Evolutionary conservation across 2,888 invertebrate genomes (phyloP).

Genomic region (Eupithecia tripunctaria): DNA sequence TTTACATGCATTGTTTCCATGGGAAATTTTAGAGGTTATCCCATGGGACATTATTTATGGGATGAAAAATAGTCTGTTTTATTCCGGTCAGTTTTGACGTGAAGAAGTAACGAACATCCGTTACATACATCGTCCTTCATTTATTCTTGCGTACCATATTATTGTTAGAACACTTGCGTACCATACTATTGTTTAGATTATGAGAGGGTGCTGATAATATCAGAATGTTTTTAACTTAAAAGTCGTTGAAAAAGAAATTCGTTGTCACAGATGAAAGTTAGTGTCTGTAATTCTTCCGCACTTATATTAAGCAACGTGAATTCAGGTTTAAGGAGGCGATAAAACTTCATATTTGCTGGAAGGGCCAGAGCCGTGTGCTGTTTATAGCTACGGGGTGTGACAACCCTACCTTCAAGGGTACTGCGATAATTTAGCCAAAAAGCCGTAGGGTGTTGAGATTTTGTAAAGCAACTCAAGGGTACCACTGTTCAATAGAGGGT

Average conservation of each 20-base stretch:
- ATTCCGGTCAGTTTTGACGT: too few species aligned
- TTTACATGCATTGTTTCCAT: not conserved
- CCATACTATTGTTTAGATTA: not conserved
- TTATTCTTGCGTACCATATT: not conserved
- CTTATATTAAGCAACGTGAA: slow-evolving; percentile 2
- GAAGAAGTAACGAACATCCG: too few species aligned
- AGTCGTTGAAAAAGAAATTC: not conserved
- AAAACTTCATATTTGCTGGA: slow-evolving; percentile 39
- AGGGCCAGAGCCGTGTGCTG: slow-evolving; percentile 36
- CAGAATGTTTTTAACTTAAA: not conserved
- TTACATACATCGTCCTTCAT: not conserved
- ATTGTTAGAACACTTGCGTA: not conserved
- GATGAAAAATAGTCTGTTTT: too few species aligned
- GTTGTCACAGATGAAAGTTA: not conserved
- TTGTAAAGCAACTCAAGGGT: not conserved
- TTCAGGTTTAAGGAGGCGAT: slow-evolving; percentile 32
- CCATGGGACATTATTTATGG: too few species aligned
- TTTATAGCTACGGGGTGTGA: slow-evolving; percentile 17
- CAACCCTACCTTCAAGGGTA: slow-evolving; percentile 14
- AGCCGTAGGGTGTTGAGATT: not conserved
- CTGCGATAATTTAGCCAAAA: not conserved
- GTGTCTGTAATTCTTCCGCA: not conserved
- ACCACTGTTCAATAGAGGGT: not conserved
- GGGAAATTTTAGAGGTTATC: too few species aligned
- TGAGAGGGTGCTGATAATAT: not conserved